Percentiles rank a stretch among this genome's conserved stretches.
These are phyloP conservation scores for Pocillopora grandis DNA, from an alignment of 92 coral and sea anemone genomes.

Conservation along the genomic window DNA sequence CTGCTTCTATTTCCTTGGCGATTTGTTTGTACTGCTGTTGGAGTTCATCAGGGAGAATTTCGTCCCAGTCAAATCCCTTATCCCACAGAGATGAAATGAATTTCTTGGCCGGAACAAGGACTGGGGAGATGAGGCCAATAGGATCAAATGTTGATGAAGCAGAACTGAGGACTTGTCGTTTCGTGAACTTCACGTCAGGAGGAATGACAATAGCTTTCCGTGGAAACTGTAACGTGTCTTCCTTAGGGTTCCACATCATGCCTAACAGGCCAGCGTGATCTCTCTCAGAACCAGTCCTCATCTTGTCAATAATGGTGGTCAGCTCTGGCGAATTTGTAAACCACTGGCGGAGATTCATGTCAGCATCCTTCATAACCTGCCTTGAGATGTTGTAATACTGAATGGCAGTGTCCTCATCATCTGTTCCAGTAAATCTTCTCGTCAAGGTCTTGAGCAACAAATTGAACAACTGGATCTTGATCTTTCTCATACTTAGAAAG, in stretches of 20 bases:
- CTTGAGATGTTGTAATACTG: conserved; percentile 34
- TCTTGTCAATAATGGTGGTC: conserved; percentile 3
- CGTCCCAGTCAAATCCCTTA: conserved; percentile 53
- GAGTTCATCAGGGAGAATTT: conserved; percentile 35
- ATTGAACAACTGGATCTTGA: conserved; percentile 17
- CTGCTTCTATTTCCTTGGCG: conserved; percentile 34
- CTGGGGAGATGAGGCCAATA: conserved; percentile 53
- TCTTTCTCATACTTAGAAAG: conserved; percentile 8
- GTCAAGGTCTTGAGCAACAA: conserved; percentile 29
- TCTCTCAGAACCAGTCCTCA: conserved; percentile 40
- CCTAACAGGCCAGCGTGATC: conserved; percentile 33
- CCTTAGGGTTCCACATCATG: conserved; percentile 22
- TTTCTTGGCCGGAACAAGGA: conserved; percentile 46
- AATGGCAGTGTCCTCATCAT: conserved; percentile 28
- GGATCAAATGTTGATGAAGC: conserved; percentile 54
- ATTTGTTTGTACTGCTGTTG: conserved; percentile 39
- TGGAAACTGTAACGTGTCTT: conserved; percentile 44
- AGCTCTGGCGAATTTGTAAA: conserved; percentile 32
- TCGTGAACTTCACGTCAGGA: conserved; percentile 35
- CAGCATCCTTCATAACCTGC: conserved; percentile 33
- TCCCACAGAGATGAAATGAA: conserved; percentile 54
- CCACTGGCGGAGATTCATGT: conserved; percentile 56
- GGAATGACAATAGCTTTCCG: conserved; percentile 25
- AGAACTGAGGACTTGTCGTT: conserved; percentile 51
- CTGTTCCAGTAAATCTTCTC: conserved; percentile 37